phyloP scores from a whole-genome alignment of 2,113 vertebrate genomes.

The Mirza zaza region DNA sequence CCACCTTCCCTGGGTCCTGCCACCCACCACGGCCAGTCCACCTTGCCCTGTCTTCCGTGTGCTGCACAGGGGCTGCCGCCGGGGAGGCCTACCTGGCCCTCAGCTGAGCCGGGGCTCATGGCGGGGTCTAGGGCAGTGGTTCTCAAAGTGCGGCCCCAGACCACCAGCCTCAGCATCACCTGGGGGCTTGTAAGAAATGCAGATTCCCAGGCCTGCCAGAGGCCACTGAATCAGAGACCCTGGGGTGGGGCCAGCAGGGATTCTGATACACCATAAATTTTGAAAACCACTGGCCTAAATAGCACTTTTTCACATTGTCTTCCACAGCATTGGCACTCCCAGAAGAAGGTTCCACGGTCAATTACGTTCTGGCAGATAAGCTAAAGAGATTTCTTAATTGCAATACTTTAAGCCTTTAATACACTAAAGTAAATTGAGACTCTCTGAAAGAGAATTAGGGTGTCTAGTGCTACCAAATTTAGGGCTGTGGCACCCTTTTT shows the following conservation, averaged over 20 bases:
- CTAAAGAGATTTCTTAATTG: constrained; percentile 7
- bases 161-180: neutral
- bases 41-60: neutral
- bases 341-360: neutral
- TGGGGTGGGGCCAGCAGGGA: neutral
- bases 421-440: neutral
- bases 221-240: neutral
- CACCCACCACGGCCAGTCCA: neutral
- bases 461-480: neutral
- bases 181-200: neutral
- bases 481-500: neutral
- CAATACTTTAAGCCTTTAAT: neutral
- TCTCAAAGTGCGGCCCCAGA: neutral
- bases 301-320: neutral
- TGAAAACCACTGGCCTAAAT: neutral
- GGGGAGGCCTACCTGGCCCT: neutral
- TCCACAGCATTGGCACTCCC: neutral
- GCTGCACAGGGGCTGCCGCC: neutral
- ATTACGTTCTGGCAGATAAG: neutral
- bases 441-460: neutral
- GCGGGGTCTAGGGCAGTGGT: neutral
- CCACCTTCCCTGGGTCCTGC: neutral
- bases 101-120: neutral
- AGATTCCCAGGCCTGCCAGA: neutral
- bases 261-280: neutral